Base-by-base conservation (phyloP, 2,113 vertebrate genomes). In the Melanostigma gelatinosum region DNA sequence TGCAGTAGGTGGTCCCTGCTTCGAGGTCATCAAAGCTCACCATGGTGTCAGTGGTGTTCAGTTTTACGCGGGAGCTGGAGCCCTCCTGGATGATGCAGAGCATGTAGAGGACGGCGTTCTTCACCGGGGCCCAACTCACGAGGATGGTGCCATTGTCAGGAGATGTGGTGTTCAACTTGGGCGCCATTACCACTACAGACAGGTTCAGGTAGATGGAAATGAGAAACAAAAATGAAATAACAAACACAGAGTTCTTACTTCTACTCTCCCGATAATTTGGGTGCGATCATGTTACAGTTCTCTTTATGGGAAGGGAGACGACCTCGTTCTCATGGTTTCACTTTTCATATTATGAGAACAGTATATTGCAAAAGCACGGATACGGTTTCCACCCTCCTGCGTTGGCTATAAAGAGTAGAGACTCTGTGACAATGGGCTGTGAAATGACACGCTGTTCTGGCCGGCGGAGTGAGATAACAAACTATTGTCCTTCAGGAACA, bases 1-100 rank as follows among this genome's bases (percentile, higher is more conserved):
- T 95, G 27, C 94, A 97, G 86, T 97, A 98, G 4, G 89, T 94
- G 4, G 93, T 96, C 83, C 97, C 97, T 0, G 96, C 82, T 18
- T 97, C 92, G 8, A 99, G 93, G 80, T 60, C 79, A 38, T 87
- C 88, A 71, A 97, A 96, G n/a, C 88, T 92, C 76, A 96, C 29
- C 0, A 44, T 91, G 18, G 94, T 96, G 38, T 93, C 82, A 4
- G 95, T 96, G 74, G 96, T 97, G 88, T 96, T 97, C 67, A 96
- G 75, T 62, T 95, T 96, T 85, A 93, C 73, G 73, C 95, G 94
- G 27, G 58, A 88, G 64, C 91, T 94, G 85, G 96, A 94, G 80
- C 95, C 96, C 50, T 95, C 93, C 79, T 54, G 91, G 93, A 96
- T 95, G 63, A 98, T 89, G 79, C 92, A 94, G 79, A 98, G 95